These are phyloP conservation scores for Papilio dardanus DNA, from an alignment of 1,140 invertebrate species.

Conservation along the genomic window DNA sequence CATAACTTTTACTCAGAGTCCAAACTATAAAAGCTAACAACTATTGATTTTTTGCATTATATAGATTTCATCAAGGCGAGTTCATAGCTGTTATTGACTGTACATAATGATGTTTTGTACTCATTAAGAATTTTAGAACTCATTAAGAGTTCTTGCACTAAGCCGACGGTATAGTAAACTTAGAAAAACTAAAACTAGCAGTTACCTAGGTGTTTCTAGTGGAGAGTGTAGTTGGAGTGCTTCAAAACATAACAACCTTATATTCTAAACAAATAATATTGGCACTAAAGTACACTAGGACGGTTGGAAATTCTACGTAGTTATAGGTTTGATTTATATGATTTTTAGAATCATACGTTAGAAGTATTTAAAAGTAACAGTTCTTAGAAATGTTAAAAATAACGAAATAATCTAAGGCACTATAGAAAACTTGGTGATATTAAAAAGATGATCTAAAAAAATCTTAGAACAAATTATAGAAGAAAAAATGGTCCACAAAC, in stretches of 20 bases:
- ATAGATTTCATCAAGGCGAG: too few relatives aligned
- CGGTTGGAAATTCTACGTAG: constrained; percentile 46
- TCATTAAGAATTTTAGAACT: too few relatives aligned
- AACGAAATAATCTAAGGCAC: constrained; percentile 24
- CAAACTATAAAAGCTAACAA: too few relatives aligned
- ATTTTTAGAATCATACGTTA: not conserved
- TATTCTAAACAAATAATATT: constrained; percentile 42
- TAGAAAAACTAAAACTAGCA: not conserved
- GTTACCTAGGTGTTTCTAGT: not conserved
- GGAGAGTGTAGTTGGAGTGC: not conserved
- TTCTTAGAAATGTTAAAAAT: not conserved
- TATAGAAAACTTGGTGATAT: constrained; percentile 4
- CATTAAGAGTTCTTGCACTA: too few relatives aligned
- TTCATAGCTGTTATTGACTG: too few relatives aligned
- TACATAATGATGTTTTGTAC: too few relatives aligned
- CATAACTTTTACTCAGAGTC: too few relatives aligned
- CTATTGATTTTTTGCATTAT: too few relatives aligned
- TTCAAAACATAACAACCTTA: constrained; percentile 8
- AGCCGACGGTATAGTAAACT: not conserved
- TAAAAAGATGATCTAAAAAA: not conserved
- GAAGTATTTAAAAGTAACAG: not conserved
- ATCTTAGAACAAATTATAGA: not conserved
- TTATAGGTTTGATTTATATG: constrained; percentile 4
- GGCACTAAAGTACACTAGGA: constrained; percentile 65
- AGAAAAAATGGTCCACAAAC: constrained; percentile 38